phyloP scores from a whole-genome alignment of 2,888 invertebrate genomes.

The Morpho helenor region DNA sequence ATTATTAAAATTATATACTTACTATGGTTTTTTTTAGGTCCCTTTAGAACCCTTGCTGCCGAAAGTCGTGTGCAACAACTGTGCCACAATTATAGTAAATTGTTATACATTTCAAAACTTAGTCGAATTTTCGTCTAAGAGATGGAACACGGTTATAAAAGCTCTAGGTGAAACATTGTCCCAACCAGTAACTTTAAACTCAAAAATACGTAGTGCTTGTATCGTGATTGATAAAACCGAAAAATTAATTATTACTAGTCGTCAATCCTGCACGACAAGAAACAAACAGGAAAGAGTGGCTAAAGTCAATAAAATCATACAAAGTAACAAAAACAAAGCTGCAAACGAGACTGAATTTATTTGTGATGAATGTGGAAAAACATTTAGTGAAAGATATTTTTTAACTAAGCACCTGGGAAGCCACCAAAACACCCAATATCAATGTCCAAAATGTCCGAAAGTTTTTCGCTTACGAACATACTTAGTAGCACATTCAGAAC shows the following conservation, averaged over 20 bases:
- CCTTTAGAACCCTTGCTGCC: constrained; percentile 44
- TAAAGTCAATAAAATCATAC: neutral
- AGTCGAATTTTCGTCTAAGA: constrained; percentile 41
- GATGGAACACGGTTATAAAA: constrained; percentile 43
- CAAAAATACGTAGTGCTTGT: constrained; percentile 9
- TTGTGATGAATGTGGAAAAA: constrained; percentile 51
- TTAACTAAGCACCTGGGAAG: constrained; percentile 44
- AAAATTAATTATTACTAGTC: neutral
- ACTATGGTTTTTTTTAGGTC: constrained; percentile 41
- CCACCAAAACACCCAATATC: constrained; percentile 38
- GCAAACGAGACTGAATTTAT: constrained; percentile 29
- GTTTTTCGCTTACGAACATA: constrained; percentile 39
- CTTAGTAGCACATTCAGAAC: constrained; percentile 46
- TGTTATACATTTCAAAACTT: constrained; percentile 53
- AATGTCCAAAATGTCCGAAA: constrained; percentile 52
- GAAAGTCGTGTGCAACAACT: constrained; percentile 47
- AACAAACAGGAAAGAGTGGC: constrained; percentile 30
- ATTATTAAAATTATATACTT: neutral
- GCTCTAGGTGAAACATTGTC: constrained; percentile 37
- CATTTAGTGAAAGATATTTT: constrained; percentile 35
- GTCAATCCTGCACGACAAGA: constrained; percentile 6
- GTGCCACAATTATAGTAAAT: constrained; percentile 45
- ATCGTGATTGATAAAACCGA: neutral
- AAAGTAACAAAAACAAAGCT: neutral
- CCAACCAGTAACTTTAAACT: constrained; percentile 24